Evolutionary conservation across 2,113 vertebrate species (phyloP).

Genomic region (Aptenodytes forsteri): DNA sequence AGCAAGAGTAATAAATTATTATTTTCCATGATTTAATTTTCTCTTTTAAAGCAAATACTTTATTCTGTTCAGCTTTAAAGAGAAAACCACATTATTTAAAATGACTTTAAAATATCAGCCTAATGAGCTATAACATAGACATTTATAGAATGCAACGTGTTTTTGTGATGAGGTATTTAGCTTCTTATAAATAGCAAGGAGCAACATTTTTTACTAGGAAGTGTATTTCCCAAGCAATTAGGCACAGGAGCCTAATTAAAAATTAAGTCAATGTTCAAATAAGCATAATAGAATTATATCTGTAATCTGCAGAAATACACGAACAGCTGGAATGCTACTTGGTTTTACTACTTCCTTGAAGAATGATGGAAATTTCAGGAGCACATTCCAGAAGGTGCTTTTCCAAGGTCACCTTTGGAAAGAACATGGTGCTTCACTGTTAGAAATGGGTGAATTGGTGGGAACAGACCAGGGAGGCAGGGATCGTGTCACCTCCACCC

Average conservation of each 20-base stretch:
- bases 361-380: neutral
- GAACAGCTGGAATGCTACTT: neutral
- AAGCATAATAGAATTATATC: slow-evolving; percentile 32
- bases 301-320: slow-evolving; percentile 3
- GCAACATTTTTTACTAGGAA: slow-evolving; percentile 47
- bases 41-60: slow-evolving; percentile 33
- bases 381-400: neutral
- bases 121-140: slow-evolving; percentile 43
- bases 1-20: slow-evolving; percentile 10
- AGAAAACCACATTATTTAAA: slow-evolving; percentile 47
- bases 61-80: slow-evolving; percentile 43
- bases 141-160: neutral
- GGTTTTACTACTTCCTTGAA: neutral
- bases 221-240: slow-evolving; percentile 64
- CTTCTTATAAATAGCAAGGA: slow-evolving; percentile 26
- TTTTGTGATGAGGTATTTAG: slow-evolving; percentile 38
- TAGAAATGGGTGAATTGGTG: neutral
- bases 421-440: neutral
- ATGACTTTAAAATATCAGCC: slow-evolving; percentile 14
- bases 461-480: neutral
- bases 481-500: neutral
- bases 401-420: slow-evolving; percentile 1
- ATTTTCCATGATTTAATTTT: neutral
- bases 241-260: slow-evolving; percentile 68
- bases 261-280: slow-evolving; percentile 66